Evolutionary conservation across 2,113 vertebrate species (phyloP).

Genomic region (Dunckerocampus dactyliophorus): DNA sequence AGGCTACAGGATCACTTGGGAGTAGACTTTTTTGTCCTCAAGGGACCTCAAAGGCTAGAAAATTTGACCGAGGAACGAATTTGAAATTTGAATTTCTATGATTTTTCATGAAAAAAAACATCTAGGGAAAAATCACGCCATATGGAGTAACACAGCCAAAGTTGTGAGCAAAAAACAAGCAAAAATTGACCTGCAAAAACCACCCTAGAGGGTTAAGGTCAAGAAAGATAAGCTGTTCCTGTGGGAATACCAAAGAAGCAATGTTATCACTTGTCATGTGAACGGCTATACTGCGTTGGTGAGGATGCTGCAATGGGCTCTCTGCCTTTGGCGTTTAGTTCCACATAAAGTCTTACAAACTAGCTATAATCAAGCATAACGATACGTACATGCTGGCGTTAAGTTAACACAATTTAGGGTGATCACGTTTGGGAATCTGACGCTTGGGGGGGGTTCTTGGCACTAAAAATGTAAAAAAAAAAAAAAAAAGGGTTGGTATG

Average conservation of each 20-base stretch:
- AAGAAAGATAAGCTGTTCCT: background rate
- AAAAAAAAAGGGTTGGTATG: too few relatives aligned
- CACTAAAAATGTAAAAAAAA: too few relatives aligned
- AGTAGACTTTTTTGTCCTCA: too few relatives aligned
- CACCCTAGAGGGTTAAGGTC: background rate
- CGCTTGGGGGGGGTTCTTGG: too few relatives aligned
- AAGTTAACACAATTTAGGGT: background rate
- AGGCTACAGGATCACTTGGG: too few relatives aligned
- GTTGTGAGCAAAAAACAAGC: too few relatives aligned
- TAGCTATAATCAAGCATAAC: background rate
- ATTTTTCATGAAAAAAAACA: too few relatives aligned
- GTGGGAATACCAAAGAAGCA: background rate
- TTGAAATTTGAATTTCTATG: too few relatives aligned
- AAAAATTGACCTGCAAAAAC: background rate
- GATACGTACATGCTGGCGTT: background rate
- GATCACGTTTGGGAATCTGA: background rate
- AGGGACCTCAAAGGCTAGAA: too few relatives aligned
- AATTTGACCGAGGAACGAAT: too few relatives aligned
- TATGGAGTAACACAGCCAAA: too few relatives aligned
- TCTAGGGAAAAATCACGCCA: too few relatives aligned
- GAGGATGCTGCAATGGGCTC: background rate
- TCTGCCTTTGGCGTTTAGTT: background rate
- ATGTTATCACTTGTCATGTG: background rate
- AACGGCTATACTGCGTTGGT: background rate
- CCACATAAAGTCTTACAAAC: background rate